Evolutionary conservation across 92 coral and sea anemone genomes (phyloP), one percentile per base, ranked within the genome.

Genomic region (Bergia puertoricense): DNA sequence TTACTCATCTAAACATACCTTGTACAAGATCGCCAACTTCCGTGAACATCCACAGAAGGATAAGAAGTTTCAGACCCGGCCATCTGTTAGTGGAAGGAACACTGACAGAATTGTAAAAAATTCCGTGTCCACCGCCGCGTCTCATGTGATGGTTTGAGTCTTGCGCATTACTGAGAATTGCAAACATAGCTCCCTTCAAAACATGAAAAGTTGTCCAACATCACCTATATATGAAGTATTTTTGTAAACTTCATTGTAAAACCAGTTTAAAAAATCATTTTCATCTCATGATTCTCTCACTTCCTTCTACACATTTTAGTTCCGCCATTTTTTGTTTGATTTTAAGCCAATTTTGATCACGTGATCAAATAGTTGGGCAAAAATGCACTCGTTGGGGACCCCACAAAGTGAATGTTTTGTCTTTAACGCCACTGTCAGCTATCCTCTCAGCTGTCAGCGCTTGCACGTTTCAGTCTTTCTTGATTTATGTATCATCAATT

Each of bases 291-390:
- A 41, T 46, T 68, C 66, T 30, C 43, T 68, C 41, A 66, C 46
- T 66, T 72, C 40, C 40, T 74, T 48, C 87, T 39, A 48, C 79
- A 46, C 77, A 48, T 42, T 30, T 84, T 46, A 71, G 87, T 84
- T 84, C 87, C 87, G 87, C 87, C 87, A 84, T 84, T 39, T 84
- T 82, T 66, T 46, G 77, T 37, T 84, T 84, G 59, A 42, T 10
- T 41, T 56, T 45, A 46, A 38, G 79, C 87, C 59, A 71, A 57
- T 10, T 43, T 11, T 68, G 30, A 37, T 84, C 87, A 84, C 87
- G 87, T 84, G 87, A 84, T 72, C 66, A 46, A 36, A 37, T 18
- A 8, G 2, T 20, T 22, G 1, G 30, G 69, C 69, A 14, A 62
- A 54, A 54, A 15, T 0, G 57, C 57, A 62, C 23, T 62, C 69